Evolutionary conservation across 2,888 invertebrate species (phyloP).

Genomic region (Ornithoptera priamus): DNA sequence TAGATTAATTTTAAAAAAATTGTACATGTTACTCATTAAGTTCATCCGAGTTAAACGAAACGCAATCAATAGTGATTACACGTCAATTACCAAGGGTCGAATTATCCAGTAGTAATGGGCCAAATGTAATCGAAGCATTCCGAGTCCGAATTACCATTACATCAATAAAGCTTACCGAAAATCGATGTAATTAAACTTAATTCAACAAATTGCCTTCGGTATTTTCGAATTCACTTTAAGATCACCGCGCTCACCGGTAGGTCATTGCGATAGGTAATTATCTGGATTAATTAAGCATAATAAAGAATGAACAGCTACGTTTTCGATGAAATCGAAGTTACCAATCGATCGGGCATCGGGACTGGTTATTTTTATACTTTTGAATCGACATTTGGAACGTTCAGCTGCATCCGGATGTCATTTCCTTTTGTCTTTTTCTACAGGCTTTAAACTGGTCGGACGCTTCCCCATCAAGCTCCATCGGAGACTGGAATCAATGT

Average conservation of each 20-base stretch:
- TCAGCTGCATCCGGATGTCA: no score
- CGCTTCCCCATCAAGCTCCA: no score
- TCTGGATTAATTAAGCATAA: slow-evolving; percentile 22
- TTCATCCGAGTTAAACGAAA: neutral
- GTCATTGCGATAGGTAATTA: slow-evolving; percentile 16
- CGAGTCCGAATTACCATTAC: slow-evolving; percentile 7
- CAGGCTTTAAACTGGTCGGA: no score
- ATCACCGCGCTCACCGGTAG: slow-evolving; percentile 12
- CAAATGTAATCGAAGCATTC: neutral
- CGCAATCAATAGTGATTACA: slow-evolving; percentile 2
- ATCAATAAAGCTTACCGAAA: slow-evolving; percentile 17
- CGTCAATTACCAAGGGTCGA: slow-evolving; percentile 11
- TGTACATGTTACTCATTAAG: no score
- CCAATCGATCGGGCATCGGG: neutral
- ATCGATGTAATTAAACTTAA: slow-evolving; percentile 26
- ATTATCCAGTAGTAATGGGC: slow-evolving; percentile 1
- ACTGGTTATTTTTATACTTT: no score
- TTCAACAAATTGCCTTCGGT: slow-evolving; percentile 25
- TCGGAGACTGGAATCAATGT: no score
- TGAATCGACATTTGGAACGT: no score
- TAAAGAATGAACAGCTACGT: slow-evolving; percentile 1
- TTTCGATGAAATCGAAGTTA: no score
- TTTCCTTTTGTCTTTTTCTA: no score
- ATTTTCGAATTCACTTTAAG: slow-evolving; percentile 15
- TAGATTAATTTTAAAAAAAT: no score